A percentile compares a stretch with the other conserved stretches of the same genome.
phyloP scores from a whole-genome alignment of 2,113 vertebrate genomes.

The Apodemus sylvaticus region DNA sequence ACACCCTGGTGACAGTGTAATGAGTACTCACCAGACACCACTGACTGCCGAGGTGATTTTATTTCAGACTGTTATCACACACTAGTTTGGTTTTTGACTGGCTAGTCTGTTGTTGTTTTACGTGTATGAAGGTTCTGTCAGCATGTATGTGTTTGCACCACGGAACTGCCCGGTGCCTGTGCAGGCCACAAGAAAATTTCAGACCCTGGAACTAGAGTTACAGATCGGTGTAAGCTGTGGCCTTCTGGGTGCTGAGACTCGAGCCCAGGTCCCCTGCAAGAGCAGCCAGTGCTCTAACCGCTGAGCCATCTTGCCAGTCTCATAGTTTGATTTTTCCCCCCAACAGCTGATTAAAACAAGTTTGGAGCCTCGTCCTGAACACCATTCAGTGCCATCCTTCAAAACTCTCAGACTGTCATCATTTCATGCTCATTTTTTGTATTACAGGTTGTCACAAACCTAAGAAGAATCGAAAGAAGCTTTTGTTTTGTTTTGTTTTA shows the following conservation, averaged over 20 bases:
- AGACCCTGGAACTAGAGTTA: neutral
- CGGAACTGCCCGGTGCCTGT: too few relatives aligned
- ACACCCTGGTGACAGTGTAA: neutral
- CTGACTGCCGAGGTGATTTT: neutral
- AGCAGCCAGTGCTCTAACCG: neutral
- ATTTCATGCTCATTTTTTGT: neutral
- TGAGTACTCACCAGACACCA: neutral
- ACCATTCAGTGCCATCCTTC: neutral
- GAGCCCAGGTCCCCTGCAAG: neutral
- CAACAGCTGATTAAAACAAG: neutral
- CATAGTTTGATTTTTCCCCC: neutral
- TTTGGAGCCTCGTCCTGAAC: neutral
- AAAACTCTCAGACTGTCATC: neutral
- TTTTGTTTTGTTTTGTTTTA: neutral
- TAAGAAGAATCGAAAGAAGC: neutral
- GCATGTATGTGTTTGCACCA: neutral
- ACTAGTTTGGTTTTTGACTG: neutral
- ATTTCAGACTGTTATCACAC: neutral
- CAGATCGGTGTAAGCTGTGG: neutral
- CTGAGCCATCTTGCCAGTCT: neutral
- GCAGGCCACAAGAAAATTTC: neutral
- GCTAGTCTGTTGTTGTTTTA: neutral
- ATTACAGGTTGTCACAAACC: neutral
- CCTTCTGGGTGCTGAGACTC: neutral
- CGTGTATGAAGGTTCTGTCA: neutral